Percentiles rank a stretch among this genome's conserved stretches.
Conservation (phyloP, 2,888 invertebrate genomes). For the Tetranychus truncatus region DNA sequence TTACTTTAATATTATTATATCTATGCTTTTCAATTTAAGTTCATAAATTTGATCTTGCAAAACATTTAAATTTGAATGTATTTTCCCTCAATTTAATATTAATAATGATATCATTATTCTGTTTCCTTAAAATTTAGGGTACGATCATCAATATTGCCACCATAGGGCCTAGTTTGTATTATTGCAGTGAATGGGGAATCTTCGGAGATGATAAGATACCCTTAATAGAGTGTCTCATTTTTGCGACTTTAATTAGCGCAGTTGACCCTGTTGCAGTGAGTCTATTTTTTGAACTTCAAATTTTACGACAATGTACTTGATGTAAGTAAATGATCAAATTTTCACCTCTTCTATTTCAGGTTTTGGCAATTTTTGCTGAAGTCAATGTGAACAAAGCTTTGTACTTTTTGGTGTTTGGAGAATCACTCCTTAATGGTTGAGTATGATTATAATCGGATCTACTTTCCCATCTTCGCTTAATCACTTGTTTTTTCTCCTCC, state of each 20-base stretch:
- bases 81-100: not conserved
- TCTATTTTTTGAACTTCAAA: slow-evolving; percentile 12
- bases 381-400: slow-evolving; percentile 41
- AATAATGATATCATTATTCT: not conserved
- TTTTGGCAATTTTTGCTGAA: slow-evolving; percentile 39
- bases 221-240: slow-evolving; percentile 32
- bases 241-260: slow-evolving; percentile 40
- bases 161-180: slow-evolving; percentile 27
- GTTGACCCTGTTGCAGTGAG: slow-evolving; percentile 42
- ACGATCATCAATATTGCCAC: slow-evolving; percentile 18
- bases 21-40: too few species aligned
- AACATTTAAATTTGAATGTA: not conserved
- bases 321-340: slow-evolving; percentile 4
- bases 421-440: slow-evolving; percentile 40
- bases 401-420: slow-evolving; percentile 43
- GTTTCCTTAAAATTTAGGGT: slow-evolving; percentile 6
- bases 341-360: slow-evolving; percentile 30
- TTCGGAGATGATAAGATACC: slow-evolving; percentile 23
- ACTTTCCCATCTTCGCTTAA: not conserved
- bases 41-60: not conserved
- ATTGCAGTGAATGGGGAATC: slow-evolving; percentile 24
- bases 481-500: not conserved
- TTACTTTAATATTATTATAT: too few species aligned
- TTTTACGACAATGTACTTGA: not conserved
- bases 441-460: not conserved